phyloP scores from a whole-genome alignment of 2,113 vertebrate genomes.

The Diadophis punctatus region DNA sequence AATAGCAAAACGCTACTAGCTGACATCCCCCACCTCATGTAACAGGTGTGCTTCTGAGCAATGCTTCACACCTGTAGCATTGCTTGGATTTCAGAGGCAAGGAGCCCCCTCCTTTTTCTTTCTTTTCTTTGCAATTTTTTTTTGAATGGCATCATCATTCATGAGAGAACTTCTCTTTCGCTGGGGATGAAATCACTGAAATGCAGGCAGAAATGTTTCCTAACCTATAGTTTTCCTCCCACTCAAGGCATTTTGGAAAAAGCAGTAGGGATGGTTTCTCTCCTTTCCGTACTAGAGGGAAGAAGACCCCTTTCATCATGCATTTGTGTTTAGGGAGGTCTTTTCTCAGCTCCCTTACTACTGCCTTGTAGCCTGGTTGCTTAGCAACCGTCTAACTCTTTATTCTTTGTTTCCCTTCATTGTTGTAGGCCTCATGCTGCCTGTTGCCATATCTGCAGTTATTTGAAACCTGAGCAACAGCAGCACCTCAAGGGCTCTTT shows the following conservation, averaged over 20 bases:
- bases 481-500: not conserved
- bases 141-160: not conserved
- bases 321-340: not conserved
- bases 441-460: not conserved
- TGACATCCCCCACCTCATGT: not conserved
- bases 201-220: not conserved
- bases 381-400: conserved; percentile 2
- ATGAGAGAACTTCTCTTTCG: not conserved
- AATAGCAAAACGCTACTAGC: not conserved
- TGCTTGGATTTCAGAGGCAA: not conserved
- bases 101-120: not conserved
- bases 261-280: not conserved
- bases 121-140: not conserved
- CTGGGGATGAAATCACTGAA: not conserved
- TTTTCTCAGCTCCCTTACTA: not conserved
- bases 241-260: not conserved
- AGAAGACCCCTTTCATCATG: not conserved
- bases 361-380: not conserved
- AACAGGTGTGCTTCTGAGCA: not conserved
- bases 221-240: not conserved
- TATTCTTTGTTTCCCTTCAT: not conserved
- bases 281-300: not conserved
- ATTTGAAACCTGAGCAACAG: not conserved
- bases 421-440: not conserved
- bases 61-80: not conserved